Evolutionary conservation across 2,113 vertebrate genomes (phyloP), one percentile per base, ranked within the genome.

Genomic region (Chaenogobius annularis): DNA sequence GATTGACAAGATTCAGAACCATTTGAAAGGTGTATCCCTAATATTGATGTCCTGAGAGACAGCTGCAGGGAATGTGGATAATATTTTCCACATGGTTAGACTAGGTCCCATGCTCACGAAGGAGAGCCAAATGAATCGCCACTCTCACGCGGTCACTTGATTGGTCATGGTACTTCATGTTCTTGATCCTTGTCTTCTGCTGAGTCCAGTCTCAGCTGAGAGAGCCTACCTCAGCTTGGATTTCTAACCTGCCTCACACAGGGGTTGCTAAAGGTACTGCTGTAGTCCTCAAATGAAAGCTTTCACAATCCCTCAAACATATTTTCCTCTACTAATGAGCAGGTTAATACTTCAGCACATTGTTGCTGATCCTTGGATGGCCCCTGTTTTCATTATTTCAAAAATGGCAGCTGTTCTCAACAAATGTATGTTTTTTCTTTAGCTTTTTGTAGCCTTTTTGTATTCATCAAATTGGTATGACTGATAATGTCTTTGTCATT

Each of bases 161-260:
- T 83, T 73, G 55, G 65, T 79, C 65, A 56, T 74, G 46, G 91
- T 91, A 91, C 87, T 85, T 80, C 73, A 68, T 70, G 73, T 55
- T 37, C 74, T 55, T 68, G 74, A 66, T 81, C 72, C 35, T 40
- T 78, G 74, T 89, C 87, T 85, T 68, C 73, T 9, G 78, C 84
- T 86, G 85, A 90, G 85, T 80, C 73, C 61, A 75, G 68, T 65
- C 86, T 87, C 87, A 87, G 83, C 83, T 68, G 59, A 83, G 80
- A 85, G 77, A 89, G 84, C 91, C 92, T 94, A 93, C 92, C 93
- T 94, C 93, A 94, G 87, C 89, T 90, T 90, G 87, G 82, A 92
- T 88, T 91, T 89, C 90, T 88, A 90, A 87, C 74, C 74, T 66
- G 58, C 83, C 90, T 89, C 75, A 69, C 72, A 73, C 79, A 58